phyloP scores from a whole-genome alignment of 2,888 invertebrate genomes.

The Drosophila peninsularis region DNA sequence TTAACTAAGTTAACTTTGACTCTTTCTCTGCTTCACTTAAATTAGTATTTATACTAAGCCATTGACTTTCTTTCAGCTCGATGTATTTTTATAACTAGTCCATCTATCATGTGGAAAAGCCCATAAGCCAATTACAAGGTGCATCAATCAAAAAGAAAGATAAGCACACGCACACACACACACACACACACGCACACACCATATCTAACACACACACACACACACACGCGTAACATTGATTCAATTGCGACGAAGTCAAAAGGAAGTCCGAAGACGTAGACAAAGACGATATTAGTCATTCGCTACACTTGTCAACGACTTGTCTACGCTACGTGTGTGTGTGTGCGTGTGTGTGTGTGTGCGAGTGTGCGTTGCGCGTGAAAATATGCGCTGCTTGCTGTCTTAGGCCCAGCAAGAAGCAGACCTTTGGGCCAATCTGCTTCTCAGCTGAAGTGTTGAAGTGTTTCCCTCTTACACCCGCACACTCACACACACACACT shows the following conservation, averaged over 20 bases:
- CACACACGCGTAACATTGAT: conserved; percentile 9
- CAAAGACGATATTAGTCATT: conserved; percentile 49
- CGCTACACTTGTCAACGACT: conserved; percentile 42
- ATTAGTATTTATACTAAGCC: background rate
- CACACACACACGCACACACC: background rate
- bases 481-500: background rate
- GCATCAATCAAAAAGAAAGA: conserved; percentile 66
- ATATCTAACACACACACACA: background rate
- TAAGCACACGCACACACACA: conserved; percentile 2
- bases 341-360: background rate
- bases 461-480: conserved; percentile 37
- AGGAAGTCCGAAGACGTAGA: conserved; percentile 42
- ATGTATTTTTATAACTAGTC: conserved; percentile 41
- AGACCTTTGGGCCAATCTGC: conserved; percentile 34
- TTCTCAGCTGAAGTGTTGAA: conserved; percentile 35
- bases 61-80: background rate
- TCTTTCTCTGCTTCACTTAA: background rate
- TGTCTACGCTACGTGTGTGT: conserved; percentile 19
- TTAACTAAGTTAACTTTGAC: background rate
- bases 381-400: conserved; percentile 42
- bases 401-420: conserved; percentile 13
- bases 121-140: conserved; percentile 73
- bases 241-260: conserved; percentile 36
- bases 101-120: conserved; percentile 42
- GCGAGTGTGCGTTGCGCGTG: conserved; percentile 38